These are phyloP conservation scores for Cepaea nemoralis DNA, from an alignment of 1,140 invertebrate species.

Conservation along the genomic window DNA sequence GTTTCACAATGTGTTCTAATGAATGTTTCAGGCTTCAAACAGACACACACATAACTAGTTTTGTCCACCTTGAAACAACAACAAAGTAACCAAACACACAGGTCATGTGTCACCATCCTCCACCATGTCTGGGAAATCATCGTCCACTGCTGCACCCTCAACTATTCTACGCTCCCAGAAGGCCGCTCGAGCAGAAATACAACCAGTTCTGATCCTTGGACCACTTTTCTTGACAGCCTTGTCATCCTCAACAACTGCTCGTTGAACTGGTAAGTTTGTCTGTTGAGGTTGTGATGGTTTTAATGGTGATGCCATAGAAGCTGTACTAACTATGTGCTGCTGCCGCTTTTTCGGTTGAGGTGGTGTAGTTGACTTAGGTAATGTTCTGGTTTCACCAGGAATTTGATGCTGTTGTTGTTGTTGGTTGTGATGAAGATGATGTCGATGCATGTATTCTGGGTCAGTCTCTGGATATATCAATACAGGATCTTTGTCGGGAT, in stretches of 20 bases:
- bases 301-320: background rate
- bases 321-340: background rate
- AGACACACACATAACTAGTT: no score
- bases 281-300: background rate
- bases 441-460: background rate
- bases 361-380: background rate
- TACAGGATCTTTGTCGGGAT: constrained; percentile 36
- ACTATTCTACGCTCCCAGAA: constrained; percentile 64
- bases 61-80: no score
- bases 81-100: no score
- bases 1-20: no score
- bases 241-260: background rate
- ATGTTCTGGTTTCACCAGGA: background rate
- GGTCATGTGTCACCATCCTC: constrained; percentile 21
- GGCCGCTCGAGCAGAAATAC: constrained; percentile 59
- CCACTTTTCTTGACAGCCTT: constrained; percentile 19
- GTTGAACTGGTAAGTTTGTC: constrained; percentile 25
- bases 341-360: background rate
- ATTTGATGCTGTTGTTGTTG: background rate
- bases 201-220: constrained; percentile 56
- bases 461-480: constrained; percentile 38
- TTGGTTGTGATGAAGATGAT: background rate
- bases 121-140: constrained; percentile 58
- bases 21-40: no score
- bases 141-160: constrained; percentile 42